Conservation (phyloP, 92 coral and sea anemone genomes). For the Scolanthus callimorphus region DNA sequence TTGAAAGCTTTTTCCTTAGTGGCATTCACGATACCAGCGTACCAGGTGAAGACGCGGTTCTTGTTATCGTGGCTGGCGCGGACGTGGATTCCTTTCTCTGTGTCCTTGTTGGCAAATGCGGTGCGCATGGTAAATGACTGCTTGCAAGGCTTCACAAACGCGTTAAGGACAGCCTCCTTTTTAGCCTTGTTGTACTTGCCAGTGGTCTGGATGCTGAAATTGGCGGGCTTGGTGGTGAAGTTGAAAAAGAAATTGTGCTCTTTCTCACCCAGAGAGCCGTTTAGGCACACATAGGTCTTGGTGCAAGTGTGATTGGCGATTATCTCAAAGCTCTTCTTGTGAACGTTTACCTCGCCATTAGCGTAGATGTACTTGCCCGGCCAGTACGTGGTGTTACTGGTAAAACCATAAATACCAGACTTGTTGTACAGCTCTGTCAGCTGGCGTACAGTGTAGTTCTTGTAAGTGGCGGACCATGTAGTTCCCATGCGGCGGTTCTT, state of each 20-base stretch:
- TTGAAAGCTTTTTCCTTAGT: conserved; percentile 73
- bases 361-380: conserved; percentile 82
- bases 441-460: conserved; percentile 81
- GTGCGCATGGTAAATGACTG: conserved; percentile 77
- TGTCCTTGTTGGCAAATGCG: conserved; percentile 42
- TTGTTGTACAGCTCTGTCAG: conserved; percentile 70
- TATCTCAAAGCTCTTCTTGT: conserved; percentile 53
- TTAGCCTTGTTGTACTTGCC: conserved; percentile 58
- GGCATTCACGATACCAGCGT: conserved; percentile 66
- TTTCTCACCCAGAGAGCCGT: conserved; percentile 64
- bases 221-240: conserved; percentile 63
- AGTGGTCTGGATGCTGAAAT: conserved; percentile 58
- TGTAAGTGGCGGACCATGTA: conserved; percentile 75
- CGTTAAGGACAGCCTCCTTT: conserved; percentile 53
- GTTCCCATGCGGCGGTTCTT: conserved; percentile 67
- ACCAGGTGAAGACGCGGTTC: conserved; percentile 75
- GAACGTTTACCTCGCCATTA: conserved; percentile 67
- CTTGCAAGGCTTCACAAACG: conserved; percentile 62
- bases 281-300: conserved; percentile 67
- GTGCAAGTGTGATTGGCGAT: conserved; percentile 86
- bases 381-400: conserved; percentile 93
- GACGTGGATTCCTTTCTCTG: conserved; percentile 81
- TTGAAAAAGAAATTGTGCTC: conserved; percentile 57
- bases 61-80: conserved; percentile 85
- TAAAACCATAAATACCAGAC: conserved; percentile 69